Base-by-base conservation (phyloP, 2,797 vertebrate species). In the Tolypeutes matacus region DNA sequence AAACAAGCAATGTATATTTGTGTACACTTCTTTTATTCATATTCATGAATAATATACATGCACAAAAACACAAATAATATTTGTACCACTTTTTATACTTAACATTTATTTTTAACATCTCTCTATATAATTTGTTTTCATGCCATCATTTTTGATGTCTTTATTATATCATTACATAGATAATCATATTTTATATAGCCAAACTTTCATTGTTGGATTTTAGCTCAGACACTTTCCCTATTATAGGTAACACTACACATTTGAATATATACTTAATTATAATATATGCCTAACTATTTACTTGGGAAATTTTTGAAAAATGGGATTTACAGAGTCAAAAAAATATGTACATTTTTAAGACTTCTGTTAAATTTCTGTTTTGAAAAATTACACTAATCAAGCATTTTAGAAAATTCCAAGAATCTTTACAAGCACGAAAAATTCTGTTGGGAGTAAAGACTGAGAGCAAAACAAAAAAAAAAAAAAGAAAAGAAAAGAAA, bases 281-380 rank as follows among this genome's bases (percentile, higher is more conserved):
- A 83, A 93, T 31, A 46, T 64, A 64, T 20, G 12, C 4, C 36
- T 85, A 69, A 69, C 34, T 81, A 86, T 90, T 65, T 77, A 86
- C 56, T 34, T 21, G 1, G 21, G 56, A 67, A 60, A 49, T 58
- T 83, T 83, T 70, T 34, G 78, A 46, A 78, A 93, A 88, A 36
- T 46, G 39, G 39, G 23, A 93, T 83, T 60, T 56, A 14, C 11
- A 83, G 10, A 34, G 18, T 87, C 15, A 94, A 85, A 89, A 82
- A n/a, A 77, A n/a, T n/a, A 83, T 31, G 29, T 21, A 81, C 73
- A 86, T 21, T 87, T 87, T 91, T 25, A 84, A 87, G 80, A 14
- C 7, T 73, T 53, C 53, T 87, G 49, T n/a, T n/a, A 91, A 91
- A 91, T 84, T 91, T 90, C n/a, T 88, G 34, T 85, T 31, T 82